Evolutionary conservation across 1,140 invertebrate species (phyloP).

Genomic region (Aethina tumida): DNA sequence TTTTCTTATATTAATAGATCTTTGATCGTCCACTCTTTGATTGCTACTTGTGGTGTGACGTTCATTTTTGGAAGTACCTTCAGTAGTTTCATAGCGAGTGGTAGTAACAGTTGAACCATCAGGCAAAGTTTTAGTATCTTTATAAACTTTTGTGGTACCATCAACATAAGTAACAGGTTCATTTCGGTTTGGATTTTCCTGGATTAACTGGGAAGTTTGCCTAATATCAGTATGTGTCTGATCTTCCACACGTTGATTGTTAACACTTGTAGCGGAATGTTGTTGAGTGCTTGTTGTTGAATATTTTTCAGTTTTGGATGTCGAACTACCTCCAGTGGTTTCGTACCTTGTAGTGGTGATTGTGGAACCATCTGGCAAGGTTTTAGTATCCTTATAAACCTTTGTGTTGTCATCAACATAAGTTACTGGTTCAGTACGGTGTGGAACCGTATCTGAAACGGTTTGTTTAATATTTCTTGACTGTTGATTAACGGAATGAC

Average conservation of each 20-base stretch:
- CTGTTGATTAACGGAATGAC: not conserved
- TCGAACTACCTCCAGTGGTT: conserved; percentile 36
- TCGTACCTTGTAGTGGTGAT: conserved; percentile 53
- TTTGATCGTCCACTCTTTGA: no score
- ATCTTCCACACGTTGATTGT: no score
- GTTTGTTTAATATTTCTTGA: not conserved
- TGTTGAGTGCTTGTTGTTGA: no score
- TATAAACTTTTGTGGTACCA: conserved; percentile 44
- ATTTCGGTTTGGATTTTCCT: not conserved
- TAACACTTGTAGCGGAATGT: no score
- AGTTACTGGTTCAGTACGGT: not conserved
- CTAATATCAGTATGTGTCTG: no score
- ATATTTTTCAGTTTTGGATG: conserved; percentile 1
- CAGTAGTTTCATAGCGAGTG: conserved; percentile 5
- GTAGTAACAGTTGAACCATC: conserved; percentile 11
- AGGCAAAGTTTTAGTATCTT: conserved; percentile 7
- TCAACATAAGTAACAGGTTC: no score
- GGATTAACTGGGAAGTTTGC: no score
- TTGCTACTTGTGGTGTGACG: no score
- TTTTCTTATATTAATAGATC: no score
- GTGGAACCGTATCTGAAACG: not conserved
- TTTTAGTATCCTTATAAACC: conserved; percentile 48
- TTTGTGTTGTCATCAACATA: conserved; percentile 39
- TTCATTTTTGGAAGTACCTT: conserved; percentile 6
- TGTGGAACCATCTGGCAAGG: conserved; percentile 50